phyloP scores from a whole-genome alignment of 2,888 invertebrate genomes.

The Gymnosoma rotundatum region DNA sequence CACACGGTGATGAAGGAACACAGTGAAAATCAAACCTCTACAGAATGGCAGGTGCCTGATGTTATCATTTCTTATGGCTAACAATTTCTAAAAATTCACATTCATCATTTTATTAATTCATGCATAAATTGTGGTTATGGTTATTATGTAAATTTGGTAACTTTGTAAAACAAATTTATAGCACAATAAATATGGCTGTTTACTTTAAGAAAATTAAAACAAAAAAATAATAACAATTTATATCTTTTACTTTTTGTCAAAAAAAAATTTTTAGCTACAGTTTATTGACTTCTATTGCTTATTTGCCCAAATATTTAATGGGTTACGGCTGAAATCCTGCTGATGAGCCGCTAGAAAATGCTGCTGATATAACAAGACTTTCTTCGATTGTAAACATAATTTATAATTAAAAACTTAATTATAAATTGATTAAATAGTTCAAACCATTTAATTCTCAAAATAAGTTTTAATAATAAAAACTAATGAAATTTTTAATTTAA shows the following conservation, averaged over 20 bases:
- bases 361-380: constrained; percentile 32
- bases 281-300: constrained; percentile 92
- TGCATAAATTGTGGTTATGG: constrained; percentile 43
- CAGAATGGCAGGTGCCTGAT: constrained; percentile 72
- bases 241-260: neutral
- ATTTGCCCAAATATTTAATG: constrained; percentile 93
- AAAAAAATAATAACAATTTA: too few relatives aligned
- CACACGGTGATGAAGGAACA: constrained; percentile 37
- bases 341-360: neutral
- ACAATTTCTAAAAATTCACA: neutral
- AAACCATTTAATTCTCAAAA: constrained; percentile 20
- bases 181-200: neutral
- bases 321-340: constrained; percentile 86
- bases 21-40: constrained; percentile 51
- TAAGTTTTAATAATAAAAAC: neutral
- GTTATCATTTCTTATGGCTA: constrained; percentile 68
- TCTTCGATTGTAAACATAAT: constrained; percentile 23
- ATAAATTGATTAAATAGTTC: constrained; percentile 34
- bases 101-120: neutral
- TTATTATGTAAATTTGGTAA: constrained; percentile 26
- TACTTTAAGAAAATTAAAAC: constrained; percentile 19
- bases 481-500: constrained; percentile 8
- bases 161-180: constrained; percentile 1
- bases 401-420: neutral
- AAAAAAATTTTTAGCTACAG: constrained; percentile 85